Evolutionary conservation across 1,140 invertebrate genomes (phyloP).

Genomic region (Meloidogyne exigua): DNA sequence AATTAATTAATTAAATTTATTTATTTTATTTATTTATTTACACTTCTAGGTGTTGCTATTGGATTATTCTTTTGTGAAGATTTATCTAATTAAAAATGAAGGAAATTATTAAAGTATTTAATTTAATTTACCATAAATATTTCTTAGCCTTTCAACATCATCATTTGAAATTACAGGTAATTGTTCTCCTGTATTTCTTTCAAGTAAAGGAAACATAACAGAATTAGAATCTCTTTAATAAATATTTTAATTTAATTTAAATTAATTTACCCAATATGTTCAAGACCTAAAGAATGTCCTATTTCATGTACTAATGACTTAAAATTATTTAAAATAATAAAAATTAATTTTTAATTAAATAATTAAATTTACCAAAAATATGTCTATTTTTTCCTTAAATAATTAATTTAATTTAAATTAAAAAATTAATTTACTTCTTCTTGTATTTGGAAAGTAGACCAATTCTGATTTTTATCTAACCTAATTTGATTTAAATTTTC

Average conservation of each 20-base stretch:
- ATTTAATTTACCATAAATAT: conserved; percentile 37
- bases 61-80: background rate
- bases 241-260: background rate
- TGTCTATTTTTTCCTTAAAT: conserved; percentile 46
- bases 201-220: conserved; percentile 52
- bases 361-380: conserved; percentile 42
- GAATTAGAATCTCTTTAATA: conserved; percentile 36
- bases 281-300: conserved; percentile 46
- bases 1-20: too few relatives aligned
- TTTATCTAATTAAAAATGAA: background rate
- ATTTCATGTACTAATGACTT: conserved; percentile 45
- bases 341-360: background rate
- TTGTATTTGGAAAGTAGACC: conserved; percentile 45
- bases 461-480: conserved; percentile 38
- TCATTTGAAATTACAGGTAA: conserved; percentile 45
- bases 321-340: background rate
- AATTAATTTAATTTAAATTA: conserved; percentile 15
- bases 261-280: conserved; percentile 14
- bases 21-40: background rate
- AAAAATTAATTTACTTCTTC: conserved; percentile 28
- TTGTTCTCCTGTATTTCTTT: conserved; percentile 39
- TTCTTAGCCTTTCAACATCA: conserved; percentile 44
- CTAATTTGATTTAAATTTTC: conserved; percentile 29
- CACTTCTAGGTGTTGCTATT: background rate
- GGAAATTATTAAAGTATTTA: background rate